These are phyloP conservation scores for Ceraclea dissimilis DNA, from an alignment of 2,888 invertebrate genomes.

Conservation along the genomic window DNA sequence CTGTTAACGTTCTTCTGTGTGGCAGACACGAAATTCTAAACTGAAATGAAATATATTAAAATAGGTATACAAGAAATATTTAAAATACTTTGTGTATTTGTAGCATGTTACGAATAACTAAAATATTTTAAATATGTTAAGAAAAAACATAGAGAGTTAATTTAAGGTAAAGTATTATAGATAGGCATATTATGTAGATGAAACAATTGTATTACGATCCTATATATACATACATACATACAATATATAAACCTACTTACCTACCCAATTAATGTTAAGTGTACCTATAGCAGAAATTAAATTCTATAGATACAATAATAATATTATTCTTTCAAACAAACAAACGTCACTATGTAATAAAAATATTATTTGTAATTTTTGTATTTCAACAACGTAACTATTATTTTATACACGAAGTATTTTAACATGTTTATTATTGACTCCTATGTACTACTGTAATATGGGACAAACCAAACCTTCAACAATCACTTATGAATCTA, in stretches of 20 bases:
- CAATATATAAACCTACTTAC: constrained; percentile 9
- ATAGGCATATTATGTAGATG: constrained; percentile 22
- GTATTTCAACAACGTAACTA: not conserved
- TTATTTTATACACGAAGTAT: too few relatives aligned
- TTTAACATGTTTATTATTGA: not conserved
- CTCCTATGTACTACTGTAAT: not conserved
- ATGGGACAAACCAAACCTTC: not conserved
- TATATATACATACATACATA: constrained; percentile 15
- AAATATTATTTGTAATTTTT: not conserved
- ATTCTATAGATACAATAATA: not conserved
- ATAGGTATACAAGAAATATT: not conserved
- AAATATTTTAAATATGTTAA: constrained; percentile 11
- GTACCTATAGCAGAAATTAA: not conserved
- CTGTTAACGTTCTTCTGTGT: constrained; percentile 17
- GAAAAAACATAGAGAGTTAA: constrained; percentile 18
- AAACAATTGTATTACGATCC: constrained; percentile 24
- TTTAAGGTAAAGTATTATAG: constrained; percentile 22
- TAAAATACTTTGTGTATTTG: not conserved
- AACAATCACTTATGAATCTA: not conserved
- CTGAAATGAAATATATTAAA: constrained; percentile 24
- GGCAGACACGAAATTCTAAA: constrained; percentile 27
- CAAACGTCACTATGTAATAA: not conserved
- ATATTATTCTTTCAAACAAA: not conserved
- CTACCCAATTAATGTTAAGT: constrained; percentile 13
- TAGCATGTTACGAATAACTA: not conserved